A percentile compares a stretch with the other conserved stretches of the same genome.
phyloP scores from a whole-genome alignment of 2,113 vertebrate species.

The Rallus limicola region DNA sequence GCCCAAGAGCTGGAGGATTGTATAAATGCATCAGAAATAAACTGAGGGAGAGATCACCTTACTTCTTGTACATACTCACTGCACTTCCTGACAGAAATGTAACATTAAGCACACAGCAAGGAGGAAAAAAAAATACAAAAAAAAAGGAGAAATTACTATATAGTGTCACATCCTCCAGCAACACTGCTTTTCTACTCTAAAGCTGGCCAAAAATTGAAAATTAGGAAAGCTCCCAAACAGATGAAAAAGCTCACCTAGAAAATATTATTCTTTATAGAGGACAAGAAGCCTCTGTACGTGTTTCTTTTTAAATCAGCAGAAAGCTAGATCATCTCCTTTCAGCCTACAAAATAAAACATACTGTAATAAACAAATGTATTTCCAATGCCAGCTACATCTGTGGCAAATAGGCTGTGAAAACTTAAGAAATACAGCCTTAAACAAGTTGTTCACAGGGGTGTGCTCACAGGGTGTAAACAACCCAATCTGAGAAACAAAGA shows the following conservation, averaged over 20 bases:
- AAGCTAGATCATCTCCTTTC: neutral
- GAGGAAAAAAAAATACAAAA: neutral
- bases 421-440: neutral
- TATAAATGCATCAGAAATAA: neutral
- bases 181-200: neutral
- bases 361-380: fast-evolving
- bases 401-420: neutral
- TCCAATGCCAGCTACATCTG: neutral
- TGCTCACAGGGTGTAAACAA: neutral
- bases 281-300: neutral
- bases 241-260: neutral
- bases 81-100: neutral
- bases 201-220: neutral
- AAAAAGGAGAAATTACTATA: neutral
- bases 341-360: neutral
- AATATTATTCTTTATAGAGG: neutral
- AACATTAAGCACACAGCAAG: neutral
- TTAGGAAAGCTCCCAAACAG: neutral
- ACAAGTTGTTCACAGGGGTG: neutral
- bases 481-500: neutral
- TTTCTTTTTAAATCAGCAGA: neutral
- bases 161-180: neutral
- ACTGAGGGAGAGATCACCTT: neutral
- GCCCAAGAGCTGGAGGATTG: neutral
- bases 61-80: neutral